Evolutionary conservation across 92 coral and sea anemone genomes (phyloP), one percentile per base, ranked within the genome.

Genomic region (Paragorgia papillata): DNA sequence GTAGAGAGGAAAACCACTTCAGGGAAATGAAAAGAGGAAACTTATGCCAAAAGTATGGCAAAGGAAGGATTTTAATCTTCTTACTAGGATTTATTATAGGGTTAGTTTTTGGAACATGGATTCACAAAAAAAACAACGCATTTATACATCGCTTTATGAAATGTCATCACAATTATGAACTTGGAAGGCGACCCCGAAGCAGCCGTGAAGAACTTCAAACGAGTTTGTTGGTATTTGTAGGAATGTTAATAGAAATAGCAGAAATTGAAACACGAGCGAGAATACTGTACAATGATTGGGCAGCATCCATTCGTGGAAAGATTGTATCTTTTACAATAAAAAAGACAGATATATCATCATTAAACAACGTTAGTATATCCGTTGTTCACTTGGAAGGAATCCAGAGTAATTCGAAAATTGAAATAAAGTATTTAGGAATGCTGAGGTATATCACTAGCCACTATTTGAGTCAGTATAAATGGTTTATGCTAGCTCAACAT

Each of bases 401-500:
- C 2, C 86, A 83, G 19, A 91, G 87, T 74, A 92, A 89, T 50
- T 88, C 96, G 0, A 87, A 90, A 26, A 90, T 92, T 0, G 90
- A 85, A 80, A 65, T 82, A 44, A 90, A 87, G 31, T 93, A 96
- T 31, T 83, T 90, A 90, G 73, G 83, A 87, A 88, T 93, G 97
- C 75, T 93, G 13, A 93, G 87, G 64, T 86, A 93, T 73, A 88
- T 93, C 90, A 84, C 86, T 61, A 92, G 88, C 44, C 80, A 90
- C 71, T 92, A 92, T 56, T 88, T 85, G 55, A 96, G 85, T 62
- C 83, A 93, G 30, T 90, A 49, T 43, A 92, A 93, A 32, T 93
- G 97, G 97, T 93, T 93, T 27, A 86, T 93, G 96, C 89, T 96
- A 3, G 88, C 93, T 1, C 93, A 90, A 35, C 92, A 88, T 70